phyloP scores from a whole-genome alignment of 1,140 invertebrate genomes.

The Aphis gossypii region DNA sequence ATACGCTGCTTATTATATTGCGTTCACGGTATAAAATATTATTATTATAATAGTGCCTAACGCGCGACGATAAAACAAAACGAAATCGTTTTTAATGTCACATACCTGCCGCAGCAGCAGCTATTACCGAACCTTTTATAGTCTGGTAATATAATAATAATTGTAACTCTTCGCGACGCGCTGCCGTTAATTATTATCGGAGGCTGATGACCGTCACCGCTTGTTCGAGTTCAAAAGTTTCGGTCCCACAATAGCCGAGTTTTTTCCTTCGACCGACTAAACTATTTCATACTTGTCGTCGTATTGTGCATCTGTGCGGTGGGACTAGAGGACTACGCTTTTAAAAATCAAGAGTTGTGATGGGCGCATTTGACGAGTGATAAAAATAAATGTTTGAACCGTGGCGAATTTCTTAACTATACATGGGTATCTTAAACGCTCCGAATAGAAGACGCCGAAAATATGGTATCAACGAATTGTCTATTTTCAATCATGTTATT shows the following conservation, averaged over 20 bases:
- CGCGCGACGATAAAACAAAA: not conserved
- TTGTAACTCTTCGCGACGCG: not conserved
- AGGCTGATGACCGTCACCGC: not conserved
- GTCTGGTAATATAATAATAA: not conserved
- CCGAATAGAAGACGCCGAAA: not conserved
- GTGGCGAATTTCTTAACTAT: too few species aligned
- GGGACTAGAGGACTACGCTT: not conserved
- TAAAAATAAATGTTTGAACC: too few species aligned
- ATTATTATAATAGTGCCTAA: not conserved
- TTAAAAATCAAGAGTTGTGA: not conserved
- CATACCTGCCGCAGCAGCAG: not conserved
- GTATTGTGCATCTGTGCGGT: not conserved
- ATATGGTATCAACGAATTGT: not conserved
- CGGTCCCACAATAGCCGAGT: not conserved
- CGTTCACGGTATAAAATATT: slow-evolving; percentile 14
- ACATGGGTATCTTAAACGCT: too few species aligned
- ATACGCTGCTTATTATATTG: not conserved
- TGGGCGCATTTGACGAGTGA: not conserved
- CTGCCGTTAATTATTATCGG: not conserved
- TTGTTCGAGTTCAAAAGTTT: not conserved
- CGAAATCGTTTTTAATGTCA: slow-evolving; percentile 4
- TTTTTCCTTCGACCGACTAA: not conserved
- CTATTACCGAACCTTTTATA: not conserved
- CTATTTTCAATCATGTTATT: not conserved
- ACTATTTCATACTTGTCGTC: not conserved